Conservation (phyloP, 2,888 invertebrate species). For the Odontothrips loti region DNA sequence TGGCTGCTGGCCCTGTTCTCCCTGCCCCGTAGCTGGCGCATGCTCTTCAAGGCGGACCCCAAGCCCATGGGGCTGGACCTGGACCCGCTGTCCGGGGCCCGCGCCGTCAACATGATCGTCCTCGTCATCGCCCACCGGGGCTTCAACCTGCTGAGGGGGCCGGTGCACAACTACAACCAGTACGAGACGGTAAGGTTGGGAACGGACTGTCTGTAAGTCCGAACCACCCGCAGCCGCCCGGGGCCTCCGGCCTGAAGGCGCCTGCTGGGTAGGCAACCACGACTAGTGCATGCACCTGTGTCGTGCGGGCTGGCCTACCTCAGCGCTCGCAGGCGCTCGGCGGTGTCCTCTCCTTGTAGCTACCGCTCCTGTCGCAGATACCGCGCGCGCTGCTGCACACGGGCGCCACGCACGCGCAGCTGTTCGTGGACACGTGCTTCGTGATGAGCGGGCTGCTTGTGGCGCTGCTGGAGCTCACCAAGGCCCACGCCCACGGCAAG, state of each 20-base stretch:
- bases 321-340: not conserved
- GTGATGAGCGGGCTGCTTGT: slow-evolving; percentile 58
- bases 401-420: slow-evolving; percentile 51
- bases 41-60: slow-evolving; percentile 22
- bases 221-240: too few species aligned
- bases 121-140: slow-evolving; percentile 56
- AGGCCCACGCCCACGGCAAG: slow-evolving; percentile 10
- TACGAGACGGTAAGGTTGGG: slow-evolving; percentile 55
- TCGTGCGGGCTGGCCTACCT: not conserved
- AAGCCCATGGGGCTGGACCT: slow-evolving; percentile 46
- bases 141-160: slow-evolving; percentile 53
- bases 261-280: too few species aligned
- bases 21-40: not conserved
- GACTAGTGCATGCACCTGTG: too few species aligned
- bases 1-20: not conserved
- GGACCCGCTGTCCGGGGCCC: slow-evolving; percentile 57
- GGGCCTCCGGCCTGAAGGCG: too few species aligned
- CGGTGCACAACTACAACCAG: slow-evolving; percentile 54
- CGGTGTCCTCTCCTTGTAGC: not conserved
- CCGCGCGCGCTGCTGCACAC: slow-evolving; percentile 8
- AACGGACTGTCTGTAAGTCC: too few species aligned
- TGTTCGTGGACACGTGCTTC: slow-evolving; percentile 63
- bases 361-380: not conserved
- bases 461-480: slow-evolving; percentile 41
- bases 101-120: slow-evolving; percentile 54